Evolutionary conservation across 2,113 vertebrate genomes (phyloP).

Genomic region (Nanorana parkeri): DNA sequence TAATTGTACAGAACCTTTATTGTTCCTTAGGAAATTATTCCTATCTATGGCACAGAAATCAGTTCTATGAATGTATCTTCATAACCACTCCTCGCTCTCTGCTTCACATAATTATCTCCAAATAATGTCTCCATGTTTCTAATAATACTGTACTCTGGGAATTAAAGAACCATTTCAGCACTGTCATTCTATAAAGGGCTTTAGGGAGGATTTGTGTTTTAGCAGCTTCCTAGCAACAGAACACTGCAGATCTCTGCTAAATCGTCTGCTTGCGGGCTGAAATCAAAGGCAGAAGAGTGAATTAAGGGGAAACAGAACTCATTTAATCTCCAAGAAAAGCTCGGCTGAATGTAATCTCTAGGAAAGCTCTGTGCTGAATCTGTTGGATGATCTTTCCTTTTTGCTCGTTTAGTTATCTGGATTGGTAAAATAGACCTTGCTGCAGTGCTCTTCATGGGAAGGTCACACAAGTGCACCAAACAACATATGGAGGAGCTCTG

Average conservation of each 20-base stretch:
- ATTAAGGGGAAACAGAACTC: constrained; percentile 7
- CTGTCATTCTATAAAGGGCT: constrained; percentile 21
- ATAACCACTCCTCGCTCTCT: not conserved
- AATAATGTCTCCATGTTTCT: not conserved
- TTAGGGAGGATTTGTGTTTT: constrained; percentile 38
- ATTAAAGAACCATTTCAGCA: not conserved
- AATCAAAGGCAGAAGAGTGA: constrained; percentile 8
- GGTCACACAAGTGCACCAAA: not conserved
- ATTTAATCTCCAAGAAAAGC: constrained; percentile 29
- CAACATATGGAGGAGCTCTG: not conserved
- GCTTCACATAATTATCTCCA: not conserved
- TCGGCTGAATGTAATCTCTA: constrained; percentile 24
- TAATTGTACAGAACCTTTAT: no score
- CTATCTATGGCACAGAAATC: not conserved
- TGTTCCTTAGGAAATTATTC: no score
- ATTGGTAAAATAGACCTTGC: not conserved
- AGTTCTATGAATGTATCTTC: not conserved
- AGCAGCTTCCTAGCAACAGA: constrained; percentile 39
- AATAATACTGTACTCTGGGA: not conserved
- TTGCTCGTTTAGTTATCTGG: no score
- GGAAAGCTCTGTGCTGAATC: not conserved
- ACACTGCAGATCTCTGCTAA: constrained; percentile 29
- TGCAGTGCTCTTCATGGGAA: not conserved
- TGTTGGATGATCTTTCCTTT: not conserved
- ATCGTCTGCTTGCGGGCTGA: not conserved